Percentiles rank a stretch among this genome's conserved stretches.
These are phyloP conservation scores for Artibeus lituratus DNA, from an alignment of 2,797 vertebrate species.

Conservation along the genomic window DNA sequence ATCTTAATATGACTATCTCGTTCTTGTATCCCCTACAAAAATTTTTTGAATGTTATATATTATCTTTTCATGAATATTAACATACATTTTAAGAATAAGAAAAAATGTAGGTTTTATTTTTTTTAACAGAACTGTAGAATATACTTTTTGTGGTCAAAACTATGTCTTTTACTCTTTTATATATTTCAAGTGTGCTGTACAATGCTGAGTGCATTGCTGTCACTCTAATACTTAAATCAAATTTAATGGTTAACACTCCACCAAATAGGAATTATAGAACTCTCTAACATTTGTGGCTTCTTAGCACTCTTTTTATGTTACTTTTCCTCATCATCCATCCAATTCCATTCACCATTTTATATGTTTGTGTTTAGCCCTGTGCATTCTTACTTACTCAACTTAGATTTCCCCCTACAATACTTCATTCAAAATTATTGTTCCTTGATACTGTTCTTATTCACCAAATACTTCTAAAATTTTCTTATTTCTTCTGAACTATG, in stretches of 20 bases:
- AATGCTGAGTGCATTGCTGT: background rate
- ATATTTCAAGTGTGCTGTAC: background rate
- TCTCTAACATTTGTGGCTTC: background rate
- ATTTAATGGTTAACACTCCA: background rate
- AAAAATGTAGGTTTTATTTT: background rate
- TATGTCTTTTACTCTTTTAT: background rate
- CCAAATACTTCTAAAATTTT: background rate
- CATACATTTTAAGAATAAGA: background rate
- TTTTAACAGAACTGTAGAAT: background rate
- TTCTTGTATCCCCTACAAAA: conserved; percentile 90
- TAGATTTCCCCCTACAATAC: background rate
- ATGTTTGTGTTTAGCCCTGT: background rate
- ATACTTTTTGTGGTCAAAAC: background rate
- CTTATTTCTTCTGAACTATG: background rate
- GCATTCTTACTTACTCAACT: background rate
- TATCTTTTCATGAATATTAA: background rate
- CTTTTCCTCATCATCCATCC: background rate
- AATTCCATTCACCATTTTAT: background rate
- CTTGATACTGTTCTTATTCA: background rate
- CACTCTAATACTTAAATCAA: background rate
- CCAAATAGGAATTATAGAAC: conserved; percentile 1
- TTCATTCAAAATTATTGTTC: background rate
- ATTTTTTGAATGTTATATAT: conserved; percentile 39
- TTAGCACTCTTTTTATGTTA: background rate
- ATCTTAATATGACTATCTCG: conserved; percentile 93